These are phyloP conservation scores for Hydropsyche betteni DNA, from an alignment of 2,888 invertebrate species.

Conservation along the genomic window DNA sequence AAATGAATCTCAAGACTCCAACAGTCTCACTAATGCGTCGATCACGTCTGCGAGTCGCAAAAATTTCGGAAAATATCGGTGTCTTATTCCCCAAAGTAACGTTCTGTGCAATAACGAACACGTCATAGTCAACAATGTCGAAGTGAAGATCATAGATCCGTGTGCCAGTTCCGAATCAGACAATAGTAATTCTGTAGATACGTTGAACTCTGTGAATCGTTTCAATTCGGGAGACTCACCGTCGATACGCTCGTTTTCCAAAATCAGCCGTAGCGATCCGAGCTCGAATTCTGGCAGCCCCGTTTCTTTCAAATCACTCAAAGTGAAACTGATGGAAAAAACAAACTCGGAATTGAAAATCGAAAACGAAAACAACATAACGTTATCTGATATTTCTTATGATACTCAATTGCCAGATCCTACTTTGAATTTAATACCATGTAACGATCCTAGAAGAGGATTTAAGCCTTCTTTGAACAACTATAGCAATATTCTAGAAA, in stretches of 20 bases:
- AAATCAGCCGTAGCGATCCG: constrained; percentile 36
- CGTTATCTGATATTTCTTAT: constrained; percentile 32
- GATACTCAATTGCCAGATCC: constrained; percentile 51
- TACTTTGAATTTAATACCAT: constrained; percentile 44
- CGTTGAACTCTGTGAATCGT: constrained; percentile 40
- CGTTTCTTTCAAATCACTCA: constrained; percentile 33
- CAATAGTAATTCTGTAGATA: constrained; percentile 57
- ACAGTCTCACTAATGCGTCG: constrained; percentile 19
- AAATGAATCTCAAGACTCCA: constrained; percentile 48
- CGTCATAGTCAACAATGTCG: constrained; percentile 63
- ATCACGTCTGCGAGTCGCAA: constrained; percentile 57
- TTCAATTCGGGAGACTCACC: constrained; percentile 31
- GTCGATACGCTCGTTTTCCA: constrained; percentile 44
- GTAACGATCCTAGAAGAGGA: constrained; percentile 45
- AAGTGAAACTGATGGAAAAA: constrained; percentile 36
- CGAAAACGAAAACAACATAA: constrained; percentile 21
- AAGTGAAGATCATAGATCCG: constrained; percentile 61
- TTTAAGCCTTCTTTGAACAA: constrained; percentile 28
- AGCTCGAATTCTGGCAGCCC: constrained; percentile 32
- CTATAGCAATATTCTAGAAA: constrained; percentile 36
- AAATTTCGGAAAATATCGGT: constrained; percentile 68
- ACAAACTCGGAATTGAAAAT: not conserved
- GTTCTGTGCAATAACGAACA: constrained; percentile 66
- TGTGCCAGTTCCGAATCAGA: constrained; percentile 65
- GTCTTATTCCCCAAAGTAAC: constrained; percentile 59